Percentiles rank a stretch among this genome's conserved stretches.
These are phyloP conservation scores for Pteria penguin DNA, from an alignment of 2,888 invertebrate species.

Conservation along the genomic window DNA sequence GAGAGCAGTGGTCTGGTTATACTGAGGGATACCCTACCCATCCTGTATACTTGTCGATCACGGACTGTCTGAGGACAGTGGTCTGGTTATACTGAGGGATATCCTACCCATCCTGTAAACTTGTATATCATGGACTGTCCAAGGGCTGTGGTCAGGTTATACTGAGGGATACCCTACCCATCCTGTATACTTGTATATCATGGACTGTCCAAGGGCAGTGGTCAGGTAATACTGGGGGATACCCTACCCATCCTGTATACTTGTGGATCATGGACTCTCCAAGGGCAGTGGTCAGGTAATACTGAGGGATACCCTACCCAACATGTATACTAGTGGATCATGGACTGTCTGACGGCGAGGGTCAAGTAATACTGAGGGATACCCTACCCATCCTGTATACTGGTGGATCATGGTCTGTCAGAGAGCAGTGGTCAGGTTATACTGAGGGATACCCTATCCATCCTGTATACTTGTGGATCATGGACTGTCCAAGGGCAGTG, in stretches of 20 bases:
- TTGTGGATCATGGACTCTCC: slow-evolving; percentile 75
- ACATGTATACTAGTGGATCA: slow-evolving; percentile 71
- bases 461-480: slow-evolving; percentile 71
- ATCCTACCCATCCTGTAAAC: slow-evolving; percentile 74
- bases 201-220: too few relatives aligned
- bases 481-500: slow-evolving; percentile 78
- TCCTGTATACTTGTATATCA: too few relatives aligned
- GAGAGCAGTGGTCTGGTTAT: slow-evolving; percentile 78
- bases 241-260: slow-evolving; percentile 76
- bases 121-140: slow-evolving; percentile 75
- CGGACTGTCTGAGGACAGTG: slow-evolving; percentile 78
- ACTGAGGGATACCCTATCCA: too few relatives aligned
- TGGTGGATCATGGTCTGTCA: slow-evolving; percentile 73
- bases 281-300: slow-evolving; percentile 78
- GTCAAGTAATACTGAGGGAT: slow-evolving; percentile 78
- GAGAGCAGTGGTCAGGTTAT: too few relatives aligned
- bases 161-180: too few relatives aligned
- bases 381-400: too few relatives aligned
- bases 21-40: too few relatives aligned
- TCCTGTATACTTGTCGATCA: slow-evolving; percentile 71
- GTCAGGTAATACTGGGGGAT: too few relatives aligned
- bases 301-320: too few relatives aligned
- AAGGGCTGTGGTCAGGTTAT: slow-evolving; percentile 78
- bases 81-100: slow-evolving; percentile 79
- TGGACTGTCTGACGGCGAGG: slow-evolving; percentile 78